A percentile compares a stretch with the other conserved stretches of the same genome.
These are phyloP conservation scores for Dione vanillae DNA, from an alignment of 2,888 invertebrate species.

Conservation along the genomic window DNA sequence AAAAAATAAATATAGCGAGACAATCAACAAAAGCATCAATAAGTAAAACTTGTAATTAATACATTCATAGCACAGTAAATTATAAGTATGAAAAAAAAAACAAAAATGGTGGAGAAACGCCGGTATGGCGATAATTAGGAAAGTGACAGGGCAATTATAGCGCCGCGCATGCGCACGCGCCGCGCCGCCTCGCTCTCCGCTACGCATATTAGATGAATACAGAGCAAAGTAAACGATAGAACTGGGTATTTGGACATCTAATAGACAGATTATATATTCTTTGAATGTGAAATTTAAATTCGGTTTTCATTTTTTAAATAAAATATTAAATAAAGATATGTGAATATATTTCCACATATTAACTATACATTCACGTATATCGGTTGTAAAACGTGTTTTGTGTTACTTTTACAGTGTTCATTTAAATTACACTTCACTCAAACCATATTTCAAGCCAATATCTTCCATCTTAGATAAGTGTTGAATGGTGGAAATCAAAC, in stretches of 20 bases:
- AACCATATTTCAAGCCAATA: too few relatives aligned
- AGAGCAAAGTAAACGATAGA: conserved; percentile 13
- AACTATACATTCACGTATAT: neutral
- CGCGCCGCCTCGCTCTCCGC: conserved; percentile 32
- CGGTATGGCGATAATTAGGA: conserved; percentile 70
- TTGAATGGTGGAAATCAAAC: neutral
- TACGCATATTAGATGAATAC: conserved; percentile 27
- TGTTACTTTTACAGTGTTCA: neutral
- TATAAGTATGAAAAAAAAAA: conserved; percentile 43
- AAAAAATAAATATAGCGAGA: conserved; percentile 26
- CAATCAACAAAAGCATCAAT: conserved; percentile 34
- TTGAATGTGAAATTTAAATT: too few relatives aligned
- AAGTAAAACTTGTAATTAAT: conserved; percentile 37
- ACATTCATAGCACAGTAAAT: conserved; percentile 38
- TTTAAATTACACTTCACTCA: too few relatives aligned
- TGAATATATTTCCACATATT: neutral
- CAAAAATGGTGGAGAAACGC: conserved; percentile 69
- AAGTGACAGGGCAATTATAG: conserved; percentile 79
- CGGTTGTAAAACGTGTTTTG: neutral
- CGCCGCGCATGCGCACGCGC: conserved; percentile 58
- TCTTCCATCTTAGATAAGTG: too few relatives aligned
- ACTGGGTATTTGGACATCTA: conserved; percentile 13
- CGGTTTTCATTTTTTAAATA: too few relatives aligned
- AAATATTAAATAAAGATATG: neutral
- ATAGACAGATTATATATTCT: too few relatives aligned